These are phyloP conservation scores for Creontiades dilutus DNA, from an alignment of 2,888 invertebrate species.

Conservation along the genomic window DNA sequence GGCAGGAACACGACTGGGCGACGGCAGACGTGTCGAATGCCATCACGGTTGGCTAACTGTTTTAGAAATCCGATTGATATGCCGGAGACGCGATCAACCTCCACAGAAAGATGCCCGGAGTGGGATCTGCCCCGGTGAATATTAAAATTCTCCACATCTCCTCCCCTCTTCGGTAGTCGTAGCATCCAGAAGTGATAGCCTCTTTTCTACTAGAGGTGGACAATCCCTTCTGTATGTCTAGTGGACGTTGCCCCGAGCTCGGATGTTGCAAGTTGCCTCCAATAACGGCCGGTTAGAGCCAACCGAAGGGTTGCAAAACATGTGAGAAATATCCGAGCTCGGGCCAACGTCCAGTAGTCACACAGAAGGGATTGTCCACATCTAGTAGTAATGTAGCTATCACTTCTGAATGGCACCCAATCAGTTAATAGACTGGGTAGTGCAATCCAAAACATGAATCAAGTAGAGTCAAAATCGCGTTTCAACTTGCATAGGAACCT, in stretches of 20 bases:
- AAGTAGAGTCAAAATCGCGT: too few relatives aligned
- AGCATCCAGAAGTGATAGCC: neutral
- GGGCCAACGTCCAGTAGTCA: too few relatives aligned
- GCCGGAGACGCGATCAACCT: neutral
- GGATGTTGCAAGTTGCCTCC: neutral
- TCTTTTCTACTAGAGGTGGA: neutral
- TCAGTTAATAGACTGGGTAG: too few relatives aligned
- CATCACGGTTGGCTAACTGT: conserved; percentile 29
- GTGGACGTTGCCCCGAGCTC: neutral
- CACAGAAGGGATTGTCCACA: too few relatives aligned
- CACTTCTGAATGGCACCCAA: too few relatives aligned
- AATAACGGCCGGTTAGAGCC: neutral
- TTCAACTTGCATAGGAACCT: too few relatives aligned
- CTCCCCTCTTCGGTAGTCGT: neutral
- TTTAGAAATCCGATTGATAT: conserved; percentile 27
- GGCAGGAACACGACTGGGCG: neutral
- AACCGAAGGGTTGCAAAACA: neutral
- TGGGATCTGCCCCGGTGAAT: neutral
- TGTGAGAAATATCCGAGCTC: neutral
- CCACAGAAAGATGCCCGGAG: neutral
- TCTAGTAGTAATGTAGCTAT: too few relatives aligned
- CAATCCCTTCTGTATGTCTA: neutral
- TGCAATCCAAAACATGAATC: too few relatives aligned
- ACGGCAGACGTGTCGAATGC: conserved; percentile 19
- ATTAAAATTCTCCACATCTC: neutral